Conservation (phyloP, 2,113 vertebrate genomes). For the Zonotrichia leucophrys region DNA sequence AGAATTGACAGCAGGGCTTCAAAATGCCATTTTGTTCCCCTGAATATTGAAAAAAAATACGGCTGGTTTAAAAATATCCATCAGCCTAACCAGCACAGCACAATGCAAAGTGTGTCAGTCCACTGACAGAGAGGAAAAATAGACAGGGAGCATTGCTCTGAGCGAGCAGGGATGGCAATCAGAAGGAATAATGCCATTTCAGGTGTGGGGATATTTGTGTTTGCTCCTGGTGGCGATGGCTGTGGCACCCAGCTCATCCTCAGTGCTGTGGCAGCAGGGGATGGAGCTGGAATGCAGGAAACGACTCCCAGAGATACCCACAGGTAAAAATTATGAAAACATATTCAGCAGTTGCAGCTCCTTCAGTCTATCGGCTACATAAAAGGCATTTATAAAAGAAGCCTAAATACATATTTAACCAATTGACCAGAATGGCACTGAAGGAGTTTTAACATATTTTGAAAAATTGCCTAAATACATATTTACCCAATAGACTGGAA, state of each 20-base stretch:
- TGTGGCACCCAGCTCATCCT: neutral
- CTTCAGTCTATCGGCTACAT: conserved; percentile 39
- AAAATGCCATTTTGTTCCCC: conserved; percentile 5
- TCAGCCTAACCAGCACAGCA: neutral
- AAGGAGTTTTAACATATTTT: conserved; percentile 71
- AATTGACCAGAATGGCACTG: conserved; percentile 74
- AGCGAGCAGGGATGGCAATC: neutral
- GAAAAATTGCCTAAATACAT: conserved; percentile 75
- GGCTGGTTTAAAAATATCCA: conserved; percentile 26
- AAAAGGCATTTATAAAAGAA: conserved; percentile 48
- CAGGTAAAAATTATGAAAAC: conserved; percentile 50
- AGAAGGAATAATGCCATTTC: neutral
- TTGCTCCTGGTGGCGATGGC: neutral
- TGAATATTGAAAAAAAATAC: conserved; percentile 6
- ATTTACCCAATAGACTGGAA: conserved; percentile 75
- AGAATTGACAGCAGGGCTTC: neutral
- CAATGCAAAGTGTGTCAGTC: conserved; percentile 1
- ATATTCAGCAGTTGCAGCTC: neutral
- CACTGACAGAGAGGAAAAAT: neutral
- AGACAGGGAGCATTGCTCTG: neutral
- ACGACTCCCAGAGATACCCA: neutral
- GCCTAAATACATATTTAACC: conserved; percentile 72
- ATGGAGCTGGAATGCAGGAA: neutral
- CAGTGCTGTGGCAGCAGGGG: neutral
- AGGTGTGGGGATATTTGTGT: neutral